Percentiles rank a stretch among this genome's conserved stretches.
Conservation (phyloP, 2,113 vertebrate species). For the Tenrec ecaudatus region DNA sequence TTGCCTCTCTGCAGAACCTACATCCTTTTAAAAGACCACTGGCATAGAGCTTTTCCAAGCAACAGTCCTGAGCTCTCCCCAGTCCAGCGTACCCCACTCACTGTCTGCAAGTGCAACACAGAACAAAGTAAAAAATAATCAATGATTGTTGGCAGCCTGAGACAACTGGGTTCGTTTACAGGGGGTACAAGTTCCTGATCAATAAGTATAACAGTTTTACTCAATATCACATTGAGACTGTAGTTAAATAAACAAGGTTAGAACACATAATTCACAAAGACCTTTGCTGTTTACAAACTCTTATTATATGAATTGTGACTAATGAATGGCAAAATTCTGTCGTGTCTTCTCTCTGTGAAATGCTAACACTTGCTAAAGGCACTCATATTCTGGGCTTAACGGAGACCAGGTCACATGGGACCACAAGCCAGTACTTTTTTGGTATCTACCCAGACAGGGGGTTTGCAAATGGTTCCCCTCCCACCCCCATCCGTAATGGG, state of each 20-base stretch:
- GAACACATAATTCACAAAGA: conserved; percentile 53
- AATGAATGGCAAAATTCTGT: conserved; percentile 40
- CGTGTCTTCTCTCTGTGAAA: conserved; percentile 66
- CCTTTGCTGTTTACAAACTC: conserved; percentile 51
- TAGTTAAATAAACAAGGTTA: background rate
- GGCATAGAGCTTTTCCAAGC: conserved; percentile 12
- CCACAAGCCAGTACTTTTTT: conserved; percentile 71
- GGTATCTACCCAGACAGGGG: conserved; percentile 75
- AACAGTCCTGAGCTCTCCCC: background rate
- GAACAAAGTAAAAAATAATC: background rate
- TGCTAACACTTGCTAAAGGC: conserved; percentile 78
- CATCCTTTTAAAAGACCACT: conserved; percentile 33
- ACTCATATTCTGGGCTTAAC: conserved; percentile 78
- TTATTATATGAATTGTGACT: conserved; percentile 44
- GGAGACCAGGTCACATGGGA: conserved; percentile 62
- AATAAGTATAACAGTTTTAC: background rate
- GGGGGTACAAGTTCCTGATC: background rate
- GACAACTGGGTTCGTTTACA: conserved; percentile 43
- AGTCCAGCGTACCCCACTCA: background rate
- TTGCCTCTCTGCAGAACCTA: conserved; percentile 52
- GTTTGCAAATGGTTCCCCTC: conserved; percentile 60
- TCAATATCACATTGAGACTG: conserved; percentile 32
- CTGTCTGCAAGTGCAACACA: background rate
- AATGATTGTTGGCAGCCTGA: background rate
- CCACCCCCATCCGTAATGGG: conserved; percentile 28